These are phyloP conservation scores for Habropoda laboriosa DNA, from an alignment of 1,140 invertebrate species.

Conservation along the genomic window DNA sequence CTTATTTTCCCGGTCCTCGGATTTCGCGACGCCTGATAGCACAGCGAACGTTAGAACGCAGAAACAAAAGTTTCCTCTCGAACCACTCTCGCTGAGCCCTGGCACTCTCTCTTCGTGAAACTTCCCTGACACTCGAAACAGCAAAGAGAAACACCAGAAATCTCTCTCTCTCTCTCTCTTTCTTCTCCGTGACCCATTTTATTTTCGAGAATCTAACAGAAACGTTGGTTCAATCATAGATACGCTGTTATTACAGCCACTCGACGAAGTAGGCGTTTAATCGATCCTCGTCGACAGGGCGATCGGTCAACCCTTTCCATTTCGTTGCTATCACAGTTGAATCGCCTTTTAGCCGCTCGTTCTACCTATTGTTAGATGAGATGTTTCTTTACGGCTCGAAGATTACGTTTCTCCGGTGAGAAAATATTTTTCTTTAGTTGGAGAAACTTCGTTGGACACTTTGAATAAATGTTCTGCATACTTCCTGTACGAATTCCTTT, in stretches of 20 bases:
- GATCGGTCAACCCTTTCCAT: not conserved
- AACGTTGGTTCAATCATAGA: not conserved
- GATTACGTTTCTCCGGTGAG: too few relatives aligned
- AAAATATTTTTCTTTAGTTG: too few relatives aligned
- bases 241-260: not conserved
- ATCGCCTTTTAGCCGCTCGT: too few relatives aligned
- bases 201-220: not conserved
- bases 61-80: conserved; percentile 25
- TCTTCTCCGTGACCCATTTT: not conserved
- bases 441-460: too few relatives aligned
- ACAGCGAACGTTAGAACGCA: not conserved
- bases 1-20: not conserved
- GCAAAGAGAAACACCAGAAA: conserved; percentile 1
- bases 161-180: not conserved
- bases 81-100: not conserved
- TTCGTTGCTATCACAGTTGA: not conserved
- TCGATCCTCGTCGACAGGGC: not conserved
- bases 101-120: not conserved
- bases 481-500: too few relatives aligned
- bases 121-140: not conserved
- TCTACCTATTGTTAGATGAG: too few relatives aligned
- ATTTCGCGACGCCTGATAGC: not conserved
- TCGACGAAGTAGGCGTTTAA: not conserved
- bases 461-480: too few relatives aligned
- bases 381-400: too few relatives aligned